Conservation (phyloP, 2,797 vertebrate genomes). For the Gambelia wislizenii region DNA sequence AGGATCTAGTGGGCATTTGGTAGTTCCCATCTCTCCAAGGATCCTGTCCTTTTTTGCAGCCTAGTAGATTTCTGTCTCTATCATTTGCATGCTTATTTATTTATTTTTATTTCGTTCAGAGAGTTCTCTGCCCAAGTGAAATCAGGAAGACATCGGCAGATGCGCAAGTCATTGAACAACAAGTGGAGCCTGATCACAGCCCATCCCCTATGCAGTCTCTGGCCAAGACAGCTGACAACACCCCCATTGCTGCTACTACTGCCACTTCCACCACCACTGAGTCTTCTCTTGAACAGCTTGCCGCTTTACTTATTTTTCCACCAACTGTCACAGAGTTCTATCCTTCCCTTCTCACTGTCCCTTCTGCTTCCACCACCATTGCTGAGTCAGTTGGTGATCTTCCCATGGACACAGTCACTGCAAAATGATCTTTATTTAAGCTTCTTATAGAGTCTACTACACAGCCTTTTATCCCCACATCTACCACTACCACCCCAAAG, state of each 20-base stretch:
- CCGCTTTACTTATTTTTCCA: no score
- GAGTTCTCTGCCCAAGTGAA: conserved; percentile 43
- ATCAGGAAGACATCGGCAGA: neutral
- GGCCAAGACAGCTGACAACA: neutral
- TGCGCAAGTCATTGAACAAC: fast-evolving
- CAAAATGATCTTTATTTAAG: neutral
- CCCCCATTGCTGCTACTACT: fast-evolving
- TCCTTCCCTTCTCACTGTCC: no score
- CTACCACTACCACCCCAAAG: neutral
- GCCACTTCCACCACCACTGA: fast-evolving
- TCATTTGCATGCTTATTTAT: neutral
- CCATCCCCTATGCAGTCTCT: neutral
- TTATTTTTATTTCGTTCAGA: conserved; percentile 51
- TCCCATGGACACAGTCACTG: no score
- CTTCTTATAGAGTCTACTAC: neutral
- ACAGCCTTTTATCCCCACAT: neutral
- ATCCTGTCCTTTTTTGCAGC: neutral
- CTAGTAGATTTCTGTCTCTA: neutral
- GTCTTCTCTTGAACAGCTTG: no score
- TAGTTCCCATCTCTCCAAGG: no score
- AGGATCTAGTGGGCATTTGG: no score
- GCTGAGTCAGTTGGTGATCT: no score
- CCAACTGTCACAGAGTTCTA: no score
- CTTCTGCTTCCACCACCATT: no score
- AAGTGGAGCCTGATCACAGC: fast-evolving